Evolutionary conservation across 2,113 vertebrate genomes (phyloP).

Genomic region (Stigmatopora nigra): DNA sequence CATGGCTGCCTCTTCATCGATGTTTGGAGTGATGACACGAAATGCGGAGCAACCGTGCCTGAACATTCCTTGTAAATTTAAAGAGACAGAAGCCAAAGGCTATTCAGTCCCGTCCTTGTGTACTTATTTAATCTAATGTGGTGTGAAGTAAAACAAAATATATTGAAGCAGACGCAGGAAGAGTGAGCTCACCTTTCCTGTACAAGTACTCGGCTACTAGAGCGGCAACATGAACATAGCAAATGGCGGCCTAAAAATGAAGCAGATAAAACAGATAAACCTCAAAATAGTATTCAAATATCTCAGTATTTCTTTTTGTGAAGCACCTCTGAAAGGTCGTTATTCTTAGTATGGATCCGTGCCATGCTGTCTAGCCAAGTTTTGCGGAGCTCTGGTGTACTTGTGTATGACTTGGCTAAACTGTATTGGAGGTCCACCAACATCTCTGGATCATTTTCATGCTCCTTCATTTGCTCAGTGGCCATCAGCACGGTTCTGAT

Average conservation of each 20-base stretch:
- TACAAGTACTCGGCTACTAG: slow-evolving; percentile 94
- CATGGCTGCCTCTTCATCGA: slow-evolving; percentile 96
- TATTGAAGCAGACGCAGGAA: background rate
- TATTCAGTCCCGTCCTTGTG: background rate
- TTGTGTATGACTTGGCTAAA: slow-evolving; percentile 94
- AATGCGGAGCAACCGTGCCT: slow-evolving; percentile 88
- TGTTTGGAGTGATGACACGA: slow-evolving; percentile 93
- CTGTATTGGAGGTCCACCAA: slow-evolving; percentile 98
- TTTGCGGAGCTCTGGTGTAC: slow-evolving; percentile 93
- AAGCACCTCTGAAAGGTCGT: slow-evolving; percentile 88
- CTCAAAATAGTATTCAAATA: background rate
- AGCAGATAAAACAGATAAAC: slow-evolving; percentile 10
- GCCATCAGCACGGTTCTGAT: slow-evolving; percentile 97
- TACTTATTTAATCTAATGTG: background rate
- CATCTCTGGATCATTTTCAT: slow-evolving; percentile 96
- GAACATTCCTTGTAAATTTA: slow-evolving; percentile 78
- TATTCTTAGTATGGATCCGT: slow-evolving; percentile 91
- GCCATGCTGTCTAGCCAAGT: slow-evolving; percentile 99
- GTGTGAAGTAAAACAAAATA: slow-evolving; percentile 3
- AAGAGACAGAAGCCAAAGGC: background rate
- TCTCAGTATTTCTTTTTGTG: background rate
- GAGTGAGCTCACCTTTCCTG: slow-evolving; percentile 81
- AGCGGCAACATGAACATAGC: slow-evolving; percentile 92
- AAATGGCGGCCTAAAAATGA: slow-evolving; percentile 86
- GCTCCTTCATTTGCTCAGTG: slow-evolving; percentile 98